These are phyloP conservation scores for Monomorium pharaonis DNA, from an alignment of 1,140 invertebrate genomes.

Conservation along the genomic window DNA sequence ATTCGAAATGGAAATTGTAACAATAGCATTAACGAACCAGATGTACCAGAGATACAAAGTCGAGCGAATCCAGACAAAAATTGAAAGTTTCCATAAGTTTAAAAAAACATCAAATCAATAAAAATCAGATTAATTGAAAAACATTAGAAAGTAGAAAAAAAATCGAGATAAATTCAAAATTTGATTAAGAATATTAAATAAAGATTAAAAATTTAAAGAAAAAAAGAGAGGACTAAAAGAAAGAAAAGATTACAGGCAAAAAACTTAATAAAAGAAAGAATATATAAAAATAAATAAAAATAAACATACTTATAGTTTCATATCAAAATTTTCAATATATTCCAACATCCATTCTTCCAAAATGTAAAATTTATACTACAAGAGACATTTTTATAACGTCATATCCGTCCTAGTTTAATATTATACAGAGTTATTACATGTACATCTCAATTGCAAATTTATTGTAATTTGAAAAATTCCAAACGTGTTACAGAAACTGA, in stretches of 20 bases:
- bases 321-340: background rate
- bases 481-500: background rate
- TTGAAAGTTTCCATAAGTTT: background rate
- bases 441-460: background rate
- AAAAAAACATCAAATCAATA: constrained; percentile 1
- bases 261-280: too few species aligned
- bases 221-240: too few species aligned
- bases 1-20: background rate
- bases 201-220: background rate
- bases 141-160: background rate
- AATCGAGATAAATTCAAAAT: background rate
- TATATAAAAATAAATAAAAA: background rate
- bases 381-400: background rate
- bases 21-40: constrained; percentile 8
- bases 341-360: too few species aligned
- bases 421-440: background rate
- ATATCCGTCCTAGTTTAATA: background rate
- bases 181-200: background rate
- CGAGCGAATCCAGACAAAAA: constrained; percentile 8
- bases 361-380: background rate
- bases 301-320: background rate
- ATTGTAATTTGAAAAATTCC: background rate
- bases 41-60: too few species aligned
- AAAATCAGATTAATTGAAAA: constrained; percentile 10
- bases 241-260: too few species aligned